Conservation (phyloP, 1,140 invertebrate species). For the Augochlora pura region DNA sequence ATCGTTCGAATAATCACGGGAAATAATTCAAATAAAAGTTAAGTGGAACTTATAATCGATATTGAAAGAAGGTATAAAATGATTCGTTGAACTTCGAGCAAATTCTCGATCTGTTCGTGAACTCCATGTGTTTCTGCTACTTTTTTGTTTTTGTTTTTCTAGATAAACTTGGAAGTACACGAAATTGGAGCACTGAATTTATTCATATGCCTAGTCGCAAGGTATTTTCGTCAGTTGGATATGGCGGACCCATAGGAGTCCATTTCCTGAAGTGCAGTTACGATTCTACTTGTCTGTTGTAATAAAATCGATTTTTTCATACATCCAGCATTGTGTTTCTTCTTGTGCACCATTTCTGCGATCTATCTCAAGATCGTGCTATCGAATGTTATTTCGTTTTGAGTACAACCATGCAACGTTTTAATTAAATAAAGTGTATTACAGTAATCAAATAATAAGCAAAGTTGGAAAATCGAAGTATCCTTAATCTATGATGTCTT, state of each 20-base stretch:
- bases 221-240: conserved; percentile 84
- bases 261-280: conserved; percentile 42
- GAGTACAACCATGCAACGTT: conserved; percentile 53
- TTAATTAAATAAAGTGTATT: conserved; percentile 66
- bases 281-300: conserved; percentile 34
- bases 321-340: neutral
- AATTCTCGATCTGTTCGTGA: conserved; percentile 20
- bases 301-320: conserved; percentile 51
- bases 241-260: conserved; percentile 78
- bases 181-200: conserved; percentile 81
- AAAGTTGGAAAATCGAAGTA: conserved; percentile 44
- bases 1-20: conserved; percentile 17
- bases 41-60: conserved; percentile 21
- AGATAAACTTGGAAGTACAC: conserved; percentile 77
- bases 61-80: conserved; percentile 50
- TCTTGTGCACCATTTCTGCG: neutral
- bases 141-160: conserved; percentile 31
- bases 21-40: conserved; percentile 24
- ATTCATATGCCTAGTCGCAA: conserved; percentile 83
- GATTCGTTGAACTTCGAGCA: conserved; percentile 10
- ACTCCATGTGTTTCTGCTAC: neutral
- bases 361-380: conserved; percentile 1
- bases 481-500: conserved; percentile 71
- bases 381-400: neutral
- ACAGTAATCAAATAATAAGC: conserved; percentile 55